Evolutionary conservation across 2,888 invertebrate genomes (phyloP), one percentile per base, ranked within the genome.

Genomic region (Silvanus unidentatus): DNA sequence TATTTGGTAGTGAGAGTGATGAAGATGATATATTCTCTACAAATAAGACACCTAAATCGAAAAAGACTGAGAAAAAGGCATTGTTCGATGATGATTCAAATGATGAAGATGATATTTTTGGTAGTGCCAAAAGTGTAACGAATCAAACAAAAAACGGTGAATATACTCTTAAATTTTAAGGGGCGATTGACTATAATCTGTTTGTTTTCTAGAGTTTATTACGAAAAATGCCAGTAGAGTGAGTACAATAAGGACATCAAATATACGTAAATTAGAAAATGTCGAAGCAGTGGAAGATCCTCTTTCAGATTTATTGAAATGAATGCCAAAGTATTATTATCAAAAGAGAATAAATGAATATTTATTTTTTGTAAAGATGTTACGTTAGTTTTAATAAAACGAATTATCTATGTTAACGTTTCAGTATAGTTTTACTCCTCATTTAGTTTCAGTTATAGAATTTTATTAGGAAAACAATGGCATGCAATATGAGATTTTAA

Each of bases 261-360:
- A 32, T 27, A 43, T 65, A 15, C 62, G 59, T 39, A 66, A 65
- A 49, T 52, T 68, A 42, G 62, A 64, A 47, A 67, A 64, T 49
- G 56, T 55, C 15, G 56, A 59, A 48, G 55, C 57, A 1, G 52
- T 53, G 12, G 62, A 63, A 16, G 68, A 68, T 55, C 68, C 68
- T 11, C 47, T 68, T 15, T 60, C 60, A 2, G 55, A 54, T 4
- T 53, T 62, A 39, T 54, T 57, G 37, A 49, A 55, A 40, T 58
- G 8, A 15, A 37, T 32, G 11, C 32, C n/a, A 32, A 32, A 12
- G 13, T n/a, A 32, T 32, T 12, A 32, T 32, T 32, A 32, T n/a
- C n/a, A n/a, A n/a, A 9, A 32, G 32, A 5, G 22, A 22, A 22
- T 22, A 22, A 22, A 22, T 22, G 22, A 22, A 22, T 22, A 11